These are phyloP conservation scores for Muscicapa comitata DNA, from an alignment of 2,797 vertebrate genomes.

Conservation along the genomic window DNA sequence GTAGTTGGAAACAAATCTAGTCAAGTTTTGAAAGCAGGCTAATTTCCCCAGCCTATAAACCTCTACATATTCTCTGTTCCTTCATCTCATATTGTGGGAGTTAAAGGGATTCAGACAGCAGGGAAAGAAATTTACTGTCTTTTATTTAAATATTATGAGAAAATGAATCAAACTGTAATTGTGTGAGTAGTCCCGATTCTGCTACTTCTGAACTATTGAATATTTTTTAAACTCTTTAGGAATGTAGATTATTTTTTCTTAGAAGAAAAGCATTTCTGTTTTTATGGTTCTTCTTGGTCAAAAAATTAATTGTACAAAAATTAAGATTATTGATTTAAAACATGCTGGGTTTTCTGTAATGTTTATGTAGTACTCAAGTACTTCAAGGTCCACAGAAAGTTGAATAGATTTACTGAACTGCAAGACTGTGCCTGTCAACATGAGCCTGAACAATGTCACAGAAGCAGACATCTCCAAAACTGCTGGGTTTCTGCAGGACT, in stretches of 20 bases:
- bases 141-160: not conserved
- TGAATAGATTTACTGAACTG: not conserved
- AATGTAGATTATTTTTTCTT: not conserved
- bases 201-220: not conserved
- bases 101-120: constrained; percentile 4
- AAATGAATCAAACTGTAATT: not conserved
- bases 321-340: not conserved
- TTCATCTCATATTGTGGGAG: not conserved
- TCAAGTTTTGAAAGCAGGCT: not conserved
- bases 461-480: not conserved
- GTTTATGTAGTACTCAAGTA: not conserved
- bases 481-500: not conserved
- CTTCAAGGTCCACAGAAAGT: not conserved
- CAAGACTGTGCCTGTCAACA: not conserved
- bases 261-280: not conserved
- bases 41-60: not conserved
- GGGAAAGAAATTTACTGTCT: not conserved
- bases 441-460: not conserved
- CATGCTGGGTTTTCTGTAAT: not conserved
- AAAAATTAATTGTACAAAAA: not conserved
- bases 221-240: not conserved
- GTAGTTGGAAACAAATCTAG: not conserved
- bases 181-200: not conserved
- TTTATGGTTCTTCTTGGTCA: not conserved
- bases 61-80: not conserved